phyloP scores from a whole-genome alignment of 30 jellyfish, hydroid and myxozoan species.

The Aurelia aurita region DNA sequence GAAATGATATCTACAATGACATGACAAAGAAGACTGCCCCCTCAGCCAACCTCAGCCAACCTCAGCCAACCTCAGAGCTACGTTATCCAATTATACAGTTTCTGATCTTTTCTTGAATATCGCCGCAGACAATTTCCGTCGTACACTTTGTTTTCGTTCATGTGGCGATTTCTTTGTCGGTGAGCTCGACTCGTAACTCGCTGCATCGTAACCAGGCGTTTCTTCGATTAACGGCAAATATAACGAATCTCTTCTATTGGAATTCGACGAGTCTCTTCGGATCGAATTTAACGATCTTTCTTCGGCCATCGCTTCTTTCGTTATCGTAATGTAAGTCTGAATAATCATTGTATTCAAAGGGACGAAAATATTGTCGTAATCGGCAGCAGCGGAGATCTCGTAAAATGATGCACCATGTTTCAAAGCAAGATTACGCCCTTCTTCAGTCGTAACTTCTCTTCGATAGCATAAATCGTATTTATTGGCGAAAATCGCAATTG shows the following conservation, averaged over 20 bases:
- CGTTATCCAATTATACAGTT: slow-evolving; percentile 27
- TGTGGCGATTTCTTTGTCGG: slow-evolving; percentile 66
- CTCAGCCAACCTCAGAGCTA: neutral
- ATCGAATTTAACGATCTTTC: slow-evolving; percentile 4
- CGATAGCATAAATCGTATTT: slow-evolving; percentile 86
- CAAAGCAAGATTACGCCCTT: slow-evolving; percentile 85
- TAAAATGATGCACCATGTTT: slow-evolving; percentile 79
- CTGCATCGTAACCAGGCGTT: slow-evolving; percentile 23
- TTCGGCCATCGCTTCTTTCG: slow-evolving; percentile 42
- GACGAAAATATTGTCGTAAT: slow-evolving; percentile 68
- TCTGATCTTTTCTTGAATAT: slow-evolving; percentile 76
- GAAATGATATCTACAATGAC: neutral
- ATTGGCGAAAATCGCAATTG: slow-evolving; percentile 78
- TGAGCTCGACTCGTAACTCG: no score
- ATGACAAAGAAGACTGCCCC: neutral
- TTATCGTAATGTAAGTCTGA: slow-evolving; percentile 53
- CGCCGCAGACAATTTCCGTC: slow-evolving; percentile 88
- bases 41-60: neutral
- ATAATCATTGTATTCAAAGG: slow-evolving; percentile 75
- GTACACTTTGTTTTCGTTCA: slow-evolving; percentile 82
- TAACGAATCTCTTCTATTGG: neutral
- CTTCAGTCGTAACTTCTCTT: slow-evolving; percentile 82
- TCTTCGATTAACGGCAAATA: slow-evolving; percentile 60
- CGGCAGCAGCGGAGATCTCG: slow-evolving; percentile 94
- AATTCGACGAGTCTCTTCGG: no score